Evolutionary conservation across 2,113 vertebrate genomes (phyloP).

Genomic region (Indri indri): DNA sequence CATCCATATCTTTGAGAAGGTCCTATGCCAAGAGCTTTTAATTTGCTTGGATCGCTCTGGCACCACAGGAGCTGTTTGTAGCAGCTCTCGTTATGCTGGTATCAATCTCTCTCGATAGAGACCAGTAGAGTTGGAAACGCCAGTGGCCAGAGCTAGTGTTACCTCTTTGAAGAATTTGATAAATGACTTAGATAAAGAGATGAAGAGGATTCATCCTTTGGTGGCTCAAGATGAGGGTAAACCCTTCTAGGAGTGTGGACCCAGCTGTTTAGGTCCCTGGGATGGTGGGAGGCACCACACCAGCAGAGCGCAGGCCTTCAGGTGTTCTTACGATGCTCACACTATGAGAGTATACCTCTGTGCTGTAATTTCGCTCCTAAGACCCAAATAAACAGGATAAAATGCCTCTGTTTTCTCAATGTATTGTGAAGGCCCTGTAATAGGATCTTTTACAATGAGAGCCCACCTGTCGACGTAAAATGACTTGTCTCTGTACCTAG

Average conservation of each 20-base stretch:
- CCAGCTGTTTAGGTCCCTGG: accelerated
- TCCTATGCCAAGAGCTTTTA: background rate
- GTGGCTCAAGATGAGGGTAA: background rate
- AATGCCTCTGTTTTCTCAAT: background rate
- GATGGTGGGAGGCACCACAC: accelerated
- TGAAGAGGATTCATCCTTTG: background rate
- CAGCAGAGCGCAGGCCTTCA: background rate
- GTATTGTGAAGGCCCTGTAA: background rate
- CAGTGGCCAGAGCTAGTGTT: background rate
- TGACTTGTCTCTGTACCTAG: background rate
- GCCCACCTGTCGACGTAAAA: background rate
- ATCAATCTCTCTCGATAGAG: background rate
- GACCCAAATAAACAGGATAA: background rate
- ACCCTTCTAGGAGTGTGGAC: background rate
- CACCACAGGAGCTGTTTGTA: background rate
- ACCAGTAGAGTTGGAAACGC: background rate
- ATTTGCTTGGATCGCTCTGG: background rate
- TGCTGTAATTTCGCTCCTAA: background rate
- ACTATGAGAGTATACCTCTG: background rate
- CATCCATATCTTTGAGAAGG: background rate
- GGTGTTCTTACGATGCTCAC: background rate
- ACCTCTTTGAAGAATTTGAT: background rate
- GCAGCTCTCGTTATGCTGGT: background rate
- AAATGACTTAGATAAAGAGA: background rate
- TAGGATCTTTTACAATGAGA: background rate